phyloP scores from a whole-genome alignment of 2,113 vertebrate genomes.

The Bungarus multicinctus region DNA sequence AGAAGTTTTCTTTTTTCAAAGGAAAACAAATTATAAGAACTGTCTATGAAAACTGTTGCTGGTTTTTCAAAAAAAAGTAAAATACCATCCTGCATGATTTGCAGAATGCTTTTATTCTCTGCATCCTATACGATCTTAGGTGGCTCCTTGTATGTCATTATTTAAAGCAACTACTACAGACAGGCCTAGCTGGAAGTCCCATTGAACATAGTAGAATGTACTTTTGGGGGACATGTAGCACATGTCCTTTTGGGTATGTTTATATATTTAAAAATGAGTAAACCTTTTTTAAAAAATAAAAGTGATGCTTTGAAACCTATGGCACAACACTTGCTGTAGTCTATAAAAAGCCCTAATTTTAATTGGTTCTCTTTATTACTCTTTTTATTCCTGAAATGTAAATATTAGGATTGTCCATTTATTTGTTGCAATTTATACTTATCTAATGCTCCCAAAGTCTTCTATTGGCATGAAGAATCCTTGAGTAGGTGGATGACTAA shows the following conservation, averaged over 20 bases:
- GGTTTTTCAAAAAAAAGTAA: not conserved
- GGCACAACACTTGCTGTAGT: not conserved
- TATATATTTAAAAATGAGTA: not conserved
- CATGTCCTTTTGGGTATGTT: not conserved
- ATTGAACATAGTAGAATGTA: not conserved
- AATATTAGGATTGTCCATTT: slow-evolving; percentile 7
- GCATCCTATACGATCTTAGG: not conserved
- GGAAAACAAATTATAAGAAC: not conserved
- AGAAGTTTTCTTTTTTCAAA: not conserved
- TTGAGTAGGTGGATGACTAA: not conserved
- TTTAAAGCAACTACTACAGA: not conserved
- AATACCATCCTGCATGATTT: not conserved
- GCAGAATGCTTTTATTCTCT: not conserved
- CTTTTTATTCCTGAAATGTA: slow-evolving; percentile 4
- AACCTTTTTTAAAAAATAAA: not conserved
- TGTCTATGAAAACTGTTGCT: not conserved
- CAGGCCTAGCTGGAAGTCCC: not conserved
- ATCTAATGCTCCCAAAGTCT: not conserved
- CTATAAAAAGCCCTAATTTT: not conserved
- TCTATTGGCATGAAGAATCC: not conserved
- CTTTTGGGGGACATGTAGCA: not conserved
- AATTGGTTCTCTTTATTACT: not conserved
- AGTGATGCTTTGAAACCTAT: not conserved
- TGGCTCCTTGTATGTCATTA: not conserved
- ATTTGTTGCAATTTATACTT: not conserved